phyloP scores from a whole-genome alignment of 2,113 vertebrate genomes.

The Machaerirhynchus nigripectus region DNA sequence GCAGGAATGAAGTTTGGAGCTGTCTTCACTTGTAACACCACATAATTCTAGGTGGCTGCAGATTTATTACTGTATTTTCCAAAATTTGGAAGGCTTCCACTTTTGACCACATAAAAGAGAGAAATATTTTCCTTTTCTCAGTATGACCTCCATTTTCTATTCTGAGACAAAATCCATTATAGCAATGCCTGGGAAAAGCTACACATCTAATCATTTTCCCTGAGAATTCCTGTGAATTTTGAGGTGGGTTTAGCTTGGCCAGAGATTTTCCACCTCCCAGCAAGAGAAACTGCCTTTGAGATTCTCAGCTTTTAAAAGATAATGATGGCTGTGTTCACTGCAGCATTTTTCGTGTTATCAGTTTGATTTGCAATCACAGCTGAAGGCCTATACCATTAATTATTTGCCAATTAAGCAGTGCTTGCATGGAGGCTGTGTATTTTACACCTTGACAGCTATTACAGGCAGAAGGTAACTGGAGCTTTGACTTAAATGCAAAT shows the following conservation, averaged over 20 bases:
- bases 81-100: conserved; percentile 41
- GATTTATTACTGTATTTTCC: conserved; percentile 45
- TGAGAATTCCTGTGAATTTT: neutral
- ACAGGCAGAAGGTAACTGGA: neutral
- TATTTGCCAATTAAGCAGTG: neutral
- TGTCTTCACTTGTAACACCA: conserved; percentile 55
- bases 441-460: conserved; percentile 36
- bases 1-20: conserved; percentile 13
- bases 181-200: conserved; percentile 4
- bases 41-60: conserved; percentile 47
- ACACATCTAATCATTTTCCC: neutral
- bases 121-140: conserved; percentile 26
- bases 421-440: neutral
- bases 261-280: neutral
- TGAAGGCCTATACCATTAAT: neutral
- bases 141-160: conserved; percentile 45
- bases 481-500: conserved; percentile 15
- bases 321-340: neutral
- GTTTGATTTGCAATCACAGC: neutral
- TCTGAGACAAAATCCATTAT: conserved; percentile 18
- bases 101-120: conserved; percentile 46
- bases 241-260: neutral
- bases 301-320: neutral
- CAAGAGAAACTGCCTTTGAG: neutral
- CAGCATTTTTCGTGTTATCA: neutral